Evolutionary conservation across 2,113 vertebrate genomes (phyloP).

Genomic region (Myotis davidii): DNA sequence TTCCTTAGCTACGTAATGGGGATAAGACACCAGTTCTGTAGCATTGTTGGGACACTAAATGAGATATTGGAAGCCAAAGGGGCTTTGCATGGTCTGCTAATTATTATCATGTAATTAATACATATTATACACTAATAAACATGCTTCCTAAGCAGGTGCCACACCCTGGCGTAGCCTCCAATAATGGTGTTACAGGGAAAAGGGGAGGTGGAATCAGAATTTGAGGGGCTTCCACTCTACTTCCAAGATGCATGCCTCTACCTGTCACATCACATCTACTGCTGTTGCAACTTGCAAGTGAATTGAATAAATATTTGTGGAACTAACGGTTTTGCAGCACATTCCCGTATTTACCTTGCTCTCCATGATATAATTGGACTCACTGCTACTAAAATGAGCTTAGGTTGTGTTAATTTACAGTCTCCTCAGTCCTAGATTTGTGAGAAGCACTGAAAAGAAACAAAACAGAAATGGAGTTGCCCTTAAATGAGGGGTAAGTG

Average conservation of each 20-base stretch:
- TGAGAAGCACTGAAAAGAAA: conserved; percentile 33
- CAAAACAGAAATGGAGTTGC: not conserved
- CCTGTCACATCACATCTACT: not conserved
- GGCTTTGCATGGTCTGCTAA: not conserved
- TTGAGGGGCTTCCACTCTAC: not conserved
- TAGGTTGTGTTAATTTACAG: not conserved
- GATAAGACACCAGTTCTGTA: not conserved
- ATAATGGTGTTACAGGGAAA: not conserved
- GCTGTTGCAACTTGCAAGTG: not conserved
- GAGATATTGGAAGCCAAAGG: not conserved
- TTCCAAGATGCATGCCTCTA: not conserved
- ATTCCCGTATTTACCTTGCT: not conserved
- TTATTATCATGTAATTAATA: not conserved
- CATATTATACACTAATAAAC: not conserved
- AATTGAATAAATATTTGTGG: not conserved
- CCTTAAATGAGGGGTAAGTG: not conserved
- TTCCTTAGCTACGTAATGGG: not conserved
- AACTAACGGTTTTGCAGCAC: not conserved
- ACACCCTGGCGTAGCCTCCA: not conserved
- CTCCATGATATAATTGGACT: not conserved
- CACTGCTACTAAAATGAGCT: not conserved
- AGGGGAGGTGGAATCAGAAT: not conserved
- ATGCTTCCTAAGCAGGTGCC: not conserved
- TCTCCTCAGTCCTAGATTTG: not conserved
- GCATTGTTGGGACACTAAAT: not conserved